Evolutionary conservation across 1,140 invertebrate genomes (phyloP), one percentile per base, ranked within the genome.

Genomic region (Hermatobates lingyangjiaoensis): DNA sequence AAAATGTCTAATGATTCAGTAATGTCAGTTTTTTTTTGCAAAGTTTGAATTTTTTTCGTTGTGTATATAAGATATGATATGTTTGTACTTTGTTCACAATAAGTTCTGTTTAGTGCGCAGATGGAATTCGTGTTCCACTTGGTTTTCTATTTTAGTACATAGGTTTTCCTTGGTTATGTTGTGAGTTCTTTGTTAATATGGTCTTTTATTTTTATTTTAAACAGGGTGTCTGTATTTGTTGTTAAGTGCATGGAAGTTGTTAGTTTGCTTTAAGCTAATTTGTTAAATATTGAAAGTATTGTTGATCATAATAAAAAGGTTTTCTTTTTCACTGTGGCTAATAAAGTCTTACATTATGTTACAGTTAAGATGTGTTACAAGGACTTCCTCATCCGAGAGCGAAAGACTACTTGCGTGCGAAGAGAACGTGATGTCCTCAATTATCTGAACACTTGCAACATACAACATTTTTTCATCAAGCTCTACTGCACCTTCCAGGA

Each of bases 401-500:
- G 83, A 59, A 98, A 98, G 68, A 80, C 81, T 49, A 82, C 91
- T 60, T 92, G 93, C 64, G 83, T 98, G 27, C 85, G 83, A 65
- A 73, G 92, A 30, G 92, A 96, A 63, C 94, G 91, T 65, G 84
- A 93, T 60, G 83, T 91, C 15, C 66, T 96, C 55, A 81, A 83
- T 61, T 79, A 80, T 67, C 65, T 90, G 38, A 79, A 77, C 48
- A 67, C 70, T 57, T 64, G 62, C 52, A 67, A 62, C 51, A 68
- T 68, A 61, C 80, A 79, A 18, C n/a, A n/a, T n/a, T 94, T 89
- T 64, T 92, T 98, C 65, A 88, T 97, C 15, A 83, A 84, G 60
- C 71, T 99, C 3, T 92, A 84, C 62, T 95, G 84, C 66, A 96
- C 95, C 34, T 98, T 99, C 72, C 95, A 98, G 72, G 93, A 98